These are phyloP conservation scores for Rhagium mordax DNA, from an alignment of 2,888 invertebrate genomes.

Conservation along the genomic window DNA sequence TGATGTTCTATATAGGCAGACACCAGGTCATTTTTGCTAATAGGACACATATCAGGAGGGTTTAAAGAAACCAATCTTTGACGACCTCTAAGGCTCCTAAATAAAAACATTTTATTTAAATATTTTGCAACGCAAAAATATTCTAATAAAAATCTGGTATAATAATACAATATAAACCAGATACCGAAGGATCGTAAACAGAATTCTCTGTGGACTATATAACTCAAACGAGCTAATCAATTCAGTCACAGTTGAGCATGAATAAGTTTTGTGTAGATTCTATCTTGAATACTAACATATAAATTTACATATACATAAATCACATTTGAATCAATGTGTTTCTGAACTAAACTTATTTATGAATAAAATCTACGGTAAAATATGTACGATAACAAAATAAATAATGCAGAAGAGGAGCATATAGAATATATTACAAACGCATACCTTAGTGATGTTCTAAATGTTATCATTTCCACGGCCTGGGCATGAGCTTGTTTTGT, in stretches of 20 bases:
- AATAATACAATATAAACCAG: neutral
- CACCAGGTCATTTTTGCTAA: conserved; percentile 81
- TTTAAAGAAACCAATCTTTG: conserved; percentile 76
- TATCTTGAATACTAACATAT: neutral
- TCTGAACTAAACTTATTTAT: too few species aligned
- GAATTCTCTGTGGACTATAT: too few species aligned
- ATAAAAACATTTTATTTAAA: conserved; percentile 38
- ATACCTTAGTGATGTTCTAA: conserved; percentile 79
- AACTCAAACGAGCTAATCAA: too few species aligned
- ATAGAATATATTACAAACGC: too few species aligned
- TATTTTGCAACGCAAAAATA: neutral
- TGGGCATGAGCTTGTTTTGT: conserved; percentile 78
- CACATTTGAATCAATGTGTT: too few species aligned
- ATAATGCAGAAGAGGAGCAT: too few species aligned
- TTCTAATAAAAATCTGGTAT: neutral
- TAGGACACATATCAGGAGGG: conserved; percentile 88
- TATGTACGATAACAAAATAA: too few species aligned
- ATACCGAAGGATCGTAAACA: neutral
- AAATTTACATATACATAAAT: neutral
- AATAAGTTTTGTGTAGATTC: neutral
- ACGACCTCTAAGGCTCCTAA: conserved; percentile 78
- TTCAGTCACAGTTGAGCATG: neutral
- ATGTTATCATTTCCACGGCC: conserved; percentile 79
- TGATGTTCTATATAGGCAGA: conserved; percentile 87
- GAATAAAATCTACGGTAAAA: too few species aligned